Base-by-base conservation (phyloP, 2,113 vertebrate species). In the Ptyas mucosa region DNA sequence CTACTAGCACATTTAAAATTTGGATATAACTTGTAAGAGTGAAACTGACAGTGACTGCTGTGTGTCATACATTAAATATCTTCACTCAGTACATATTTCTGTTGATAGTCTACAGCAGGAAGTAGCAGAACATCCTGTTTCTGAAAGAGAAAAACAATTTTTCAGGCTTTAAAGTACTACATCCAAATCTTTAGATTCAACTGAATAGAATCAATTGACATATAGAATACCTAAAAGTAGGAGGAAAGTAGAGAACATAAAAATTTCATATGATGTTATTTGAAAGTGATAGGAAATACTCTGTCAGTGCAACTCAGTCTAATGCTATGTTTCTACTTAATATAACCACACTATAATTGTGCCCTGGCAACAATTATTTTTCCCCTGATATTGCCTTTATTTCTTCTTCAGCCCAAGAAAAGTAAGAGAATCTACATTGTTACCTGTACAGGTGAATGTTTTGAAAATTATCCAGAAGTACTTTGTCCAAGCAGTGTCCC, bases 51-150 rank as follows among this genome's bases (percentile, higher is more conserved):
- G 88, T 64, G 89, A 64, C 89, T 90, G 34, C 86, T 90, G 39
- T 90, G 11, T 64, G 23, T 87, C 39, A 61, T 43, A n/a, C 86
- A 61, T 90, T 54, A 29, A 90, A 93, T 87, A 64, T 64, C 88
- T 61, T 64, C 75, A 90, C 64, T 86, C 54, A 90, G 61, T 53
- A 51, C 55, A 90, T 85, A 93, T 90, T 61, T 64, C 9, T 43
- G 75, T 55, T 90, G 75, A 93, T 90, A 90, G 11, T 57, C 46
- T 87, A 87, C 81, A 93, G 86, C 89, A 90, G 92, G 92, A 90
- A 90, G 86, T 26, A 87, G 88, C 46, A 93, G 75, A 87, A 93
- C 89, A 93, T 90, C 92, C 92, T 90, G 92, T 93, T 86, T 93
- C 92, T 87, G 81, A 93, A 85, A 90, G 46, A 87, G 46, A 21